Base-by-base conservation (phyloP, 2,888 invertebrate species). In the Athalia rosae region DNA sequence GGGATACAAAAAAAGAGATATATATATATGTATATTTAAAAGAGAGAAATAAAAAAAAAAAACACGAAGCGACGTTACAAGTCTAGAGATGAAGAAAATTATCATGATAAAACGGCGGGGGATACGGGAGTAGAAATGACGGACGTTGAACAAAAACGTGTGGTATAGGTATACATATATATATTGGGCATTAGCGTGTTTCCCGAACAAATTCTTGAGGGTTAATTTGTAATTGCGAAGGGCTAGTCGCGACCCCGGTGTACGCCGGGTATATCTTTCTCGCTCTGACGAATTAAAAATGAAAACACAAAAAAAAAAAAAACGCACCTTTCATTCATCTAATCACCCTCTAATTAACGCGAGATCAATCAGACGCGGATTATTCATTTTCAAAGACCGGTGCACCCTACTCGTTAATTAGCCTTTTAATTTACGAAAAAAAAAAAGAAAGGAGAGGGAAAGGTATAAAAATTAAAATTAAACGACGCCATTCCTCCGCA, bases 191-290 rank as follows among this genome's bases (percentile, higher is more conserved):
- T 67, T 11, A 67, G 53, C 53, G 67, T 67, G 67, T 67, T 53
- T 53, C 67, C 48, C 53, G 50, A 67, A 67, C 53, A 50, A 50
- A 48, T 67, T 67, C 67, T 53, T 48, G 50, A 50, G 53, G 67
- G 53, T 67, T 67, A 53, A 53, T 53, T 50, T 53, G 28, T 67
- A 67, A 67, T 67, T 67, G 28, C 28, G 67, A 53, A 64, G 64
- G 64, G 64, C 64, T 47, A 43, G 64, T 15, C 13, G 41, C 9
- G 13, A 48, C n/a, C 47, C 45, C 15, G 66, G 41, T 41, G 7
- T 43, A 63, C 63, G 13, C 62, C 43, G 4, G 13, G 8, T 63
- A 63, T 41, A 41, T n/a, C n/a, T n/a, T n/a, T 9, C 13, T 47
- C 47, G 45, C 64, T 62, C 13, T 15, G 15, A 66, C 13, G 48